Base-by-base conservation (phyloP, 2,888 invertebrate genomes). In the Invenusta paracnida region DNA sequence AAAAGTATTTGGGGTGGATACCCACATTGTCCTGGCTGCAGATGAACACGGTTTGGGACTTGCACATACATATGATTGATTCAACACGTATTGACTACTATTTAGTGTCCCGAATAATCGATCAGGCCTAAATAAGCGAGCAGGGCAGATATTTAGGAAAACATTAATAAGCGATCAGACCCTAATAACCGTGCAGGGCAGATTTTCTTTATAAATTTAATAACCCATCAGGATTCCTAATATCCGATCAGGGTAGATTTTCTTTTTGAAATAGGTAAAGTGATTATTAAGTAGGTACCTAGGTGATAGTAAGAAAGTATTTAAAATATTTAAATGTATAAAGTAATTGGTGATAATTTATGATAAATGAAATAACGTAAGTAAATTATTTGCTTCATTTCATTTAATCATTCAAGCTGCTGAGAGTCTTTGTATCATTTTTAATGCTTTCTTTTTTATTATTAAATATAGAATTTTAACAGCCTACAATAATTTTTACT, bases 341-440 rank as follows among this genome's bases (percentile, higher is more conserved):
- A 48, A 48, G 48, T 48, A 48, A 48, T 48, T 11, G 48, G 11
- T 48, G 48, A 48, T 48, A 48, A 48, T 48, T 48, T 48, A 48
- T 48, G 48, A 48, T 48, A 48, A 48, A 48, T 48, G 17, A 48
- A 48, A 48, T 48, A 48, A 48, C 48, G 48, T 48, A 48, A 48
- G 48, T 48, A 48, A 48, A 48, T 48, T 48, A 48, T 48, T 48
- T 11, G 48, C 48, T 48, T 48, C 73, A 73, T 73, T 73, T 73
- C 73, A 73, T 73, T 73, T 73, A 73, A 73, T 73, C 25, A 23
- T 73, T 73, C 73, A 73, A 73, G 73, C 73, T 23, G 73, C 73
- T 73, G 73, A 73, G 73, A 73, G 73, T 73, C 73, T 73, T 73
- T 73, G 73, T 73, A 73, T 73, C 73, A 73, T 73, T 73, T 73